phyloP scores from a whole-genome alignment of 2,888 invertebrate genomes.

The Nesidiocoris tenuis region DNA sequence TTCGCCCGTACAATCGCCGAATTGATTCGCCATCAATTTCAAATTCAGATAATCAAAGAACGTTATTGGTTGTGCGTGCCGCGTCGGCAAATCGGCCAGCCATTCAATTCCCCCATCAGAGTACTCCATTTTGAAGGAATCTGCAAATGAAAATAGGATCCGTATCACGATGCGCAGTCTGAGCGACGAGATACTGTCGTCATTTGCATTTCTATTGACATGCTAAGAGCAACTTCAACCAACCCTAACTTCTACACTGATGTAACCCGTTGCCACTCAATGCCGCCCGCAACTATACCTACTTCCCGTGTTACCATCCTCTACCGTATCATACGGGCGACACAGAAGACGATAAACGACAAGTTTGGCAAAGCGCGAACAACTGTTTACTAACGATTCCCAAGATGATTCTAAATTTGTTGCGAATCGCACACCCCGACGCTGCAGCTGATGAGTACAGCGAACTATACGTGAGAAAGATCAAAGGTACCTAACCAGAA shows the following conservation, averaged over 20 bases:
- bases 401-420: too few relatives aligned
- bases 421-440: too few relatives aligned
- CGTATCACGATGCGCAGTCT: neutral
- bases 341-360: neutral
- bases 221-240: slow-evolving; percentile 10
- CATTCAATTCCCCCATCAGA: neutral
- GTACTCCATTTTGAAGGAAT: slow-evolving; percentile 6
- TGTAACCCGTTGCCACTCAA: too few relatives aligned
- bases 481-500: too few relatives aligned
- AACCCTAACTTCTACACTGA: too few relatives aligned
- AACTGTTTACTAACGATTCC: too few relatives aligned
- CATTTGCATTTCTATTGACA: slow-evolving; percentile 37
- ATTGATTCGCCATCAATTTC: too few relatives aligned
- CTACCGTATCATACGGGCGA: neutral
- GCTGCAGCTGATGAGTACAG: too few relatives aligned
- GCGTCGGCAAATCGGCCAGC: neutral
- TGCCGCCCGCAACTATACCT: neutral
- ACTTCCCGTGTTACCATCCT: neutral
- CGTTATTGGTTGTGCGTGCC: too few relatives aligned
- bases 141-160: slow-evolving; percentile 33
- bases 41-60: too few relatives aligned
- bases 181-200: slow-evolving; percentile 18
- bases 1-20: too few relatives aligned
- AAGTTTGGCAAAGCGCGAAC: neutral
- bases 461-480: too few relatives aligned